Percentiles rank a stretch among this genome's conserved stretches.
phyloP scores from a whole-genome alignment of 2,888 invertebrate species.

The Gerosis bhagava region DNA sequence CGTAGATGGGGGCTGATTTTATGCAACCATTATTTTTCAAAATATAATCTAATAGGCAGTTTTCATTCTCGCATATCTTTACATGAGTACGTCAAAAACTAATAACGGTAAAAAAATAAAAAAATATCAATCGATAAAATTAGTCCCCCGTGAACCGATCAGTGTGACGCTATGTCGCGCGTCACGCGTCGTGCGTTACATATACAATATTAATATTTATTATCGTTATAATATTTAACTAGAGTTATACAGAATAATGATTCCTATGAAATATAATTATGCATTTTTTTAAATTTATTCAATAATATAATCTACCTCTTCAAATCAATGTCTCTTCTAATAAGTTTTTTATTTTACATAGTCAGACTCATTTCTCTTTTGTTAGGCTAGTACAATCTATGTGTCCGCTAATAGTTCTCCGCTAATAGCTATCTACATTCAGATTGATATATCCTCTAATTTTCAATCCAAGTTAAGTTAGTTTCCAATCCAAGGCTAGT shows the following conservation, averaged over 20 bases:
- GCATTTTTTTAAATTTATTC: slow-evolving; percentile 82
- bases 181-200: slow-evolving; percentile 56
- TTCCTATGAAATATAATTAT: slow-evolving; percentile 84
- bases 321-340: too few relatives aligned
- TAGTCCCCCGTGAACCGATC: slow-evolving; percentile 68
- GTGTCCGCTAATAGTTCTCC: too few relatives aligned
- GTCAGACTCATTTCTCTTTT: too few relatives aligned
- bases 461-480: too few relatives aligned
- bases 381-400: too few relatives aligned
- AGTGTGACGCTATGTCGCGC: too few relatives aligned
- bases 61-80: slow-evolving; percentile 69
- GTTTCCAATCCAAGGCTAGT: too few relatives aligned
- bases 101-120: slow-evolving; percentile 82
- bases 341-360: too few relatives aligned
- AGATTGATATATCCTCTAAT: too few relatives aligned
- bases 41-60: slow-evolving; percentile 82
- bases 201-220: slow-evolving; percentile 75
- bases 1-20: slow-evolving; percentile 71
- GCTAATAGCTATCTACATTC: too few relatives aligned
- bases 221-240: slow-evolving; percentile 82
- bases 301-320: slow-evolving; percentile 81
- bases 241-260: slow-evolving; percentile 83
- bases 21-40: slow-evolving; percentile 78
- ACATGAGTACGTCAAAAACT: slow-evolving; percentile 78
- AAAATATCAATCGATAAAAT: slow-evolving; percentile 79